A percentile compares a stretch with the other conserved stretches of the same genome.
Evolutionary conservation across 1,140 invertebrate genomes (phyloP).

Genomic region (Zaprionus davidi): DNA sequence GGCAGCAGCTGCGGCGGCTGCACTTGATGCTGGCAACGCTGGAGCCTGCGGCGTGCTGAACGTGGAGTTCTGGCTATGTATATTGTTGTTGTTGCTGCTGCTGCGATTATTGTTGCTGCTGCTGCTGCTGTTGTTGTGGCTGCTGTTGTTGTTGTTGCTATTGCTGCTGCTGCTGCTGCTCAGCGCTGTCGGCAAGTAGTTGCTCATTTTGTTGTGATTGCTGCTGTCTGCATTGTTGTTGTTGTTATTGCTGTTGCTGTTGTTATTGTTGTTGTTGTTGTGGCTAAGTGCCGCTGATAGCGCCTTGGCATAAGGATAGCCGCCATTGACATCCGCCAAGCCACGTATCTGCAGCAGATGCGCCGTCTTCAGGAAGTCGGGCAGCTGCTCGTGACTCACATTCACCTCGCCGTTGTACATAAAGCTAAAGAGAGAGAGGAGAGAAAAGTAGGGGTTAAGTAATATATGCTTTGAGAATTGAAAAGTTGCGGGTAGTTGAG

Average conservation of each 20-base stretch:
- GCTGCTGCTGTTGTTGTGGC: constrained; percentile 38
- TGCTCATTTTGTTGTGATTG: constrained; percentile 67
- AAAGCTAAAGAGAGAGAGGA: constrained; percentile 86
- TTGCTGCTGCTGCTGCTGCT: constrained; percentile 38
- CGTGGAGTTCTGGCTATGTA: constrained; percentile 60
- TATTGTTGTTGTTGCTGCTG: constrained; percentile 30
- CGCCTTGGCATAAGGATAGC: constrained; percentile 74
- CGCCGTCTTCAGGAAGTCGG: constrained; percentile 94
- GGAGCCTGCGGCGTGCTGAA: constrained; percentile 67
- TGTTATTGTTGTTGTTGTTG: constrained; percentile 74
- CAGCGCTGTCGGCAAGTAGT: constrained; percentile 52
- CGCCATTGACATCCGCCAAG: constrained; percentile 91
- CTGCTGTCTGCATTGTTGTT: constrained; percentile 54
- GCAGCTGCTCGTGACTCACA: constrained; percentile 94
- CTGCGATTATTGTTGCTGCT: constrained; percentile 22
- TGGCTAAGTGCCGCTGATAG: constrained; percentile 63
- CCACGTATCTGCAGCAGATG: constrained; percentile 96
- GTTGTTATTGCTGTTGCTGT: constrained; percentile 55
- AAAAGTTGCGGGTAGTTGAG: too few relatives aligned
- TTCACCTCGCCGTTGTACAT: constrained; percentile 98
- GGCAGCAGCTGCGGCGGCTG: constrained; percentile 59
- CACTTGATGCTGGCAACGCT: constrained; percentile 52
- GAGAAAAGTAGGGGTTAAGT: not conserved
- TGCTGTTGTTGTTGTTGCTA: constrained; percentile 45
- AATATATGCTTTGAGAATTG: too few relatives aligned